These are phyloP conservation scores for Autographa gamma DNA, from an alignment of 2,888 invertebrate genomes.

Conservation along the genomic window DNA sequence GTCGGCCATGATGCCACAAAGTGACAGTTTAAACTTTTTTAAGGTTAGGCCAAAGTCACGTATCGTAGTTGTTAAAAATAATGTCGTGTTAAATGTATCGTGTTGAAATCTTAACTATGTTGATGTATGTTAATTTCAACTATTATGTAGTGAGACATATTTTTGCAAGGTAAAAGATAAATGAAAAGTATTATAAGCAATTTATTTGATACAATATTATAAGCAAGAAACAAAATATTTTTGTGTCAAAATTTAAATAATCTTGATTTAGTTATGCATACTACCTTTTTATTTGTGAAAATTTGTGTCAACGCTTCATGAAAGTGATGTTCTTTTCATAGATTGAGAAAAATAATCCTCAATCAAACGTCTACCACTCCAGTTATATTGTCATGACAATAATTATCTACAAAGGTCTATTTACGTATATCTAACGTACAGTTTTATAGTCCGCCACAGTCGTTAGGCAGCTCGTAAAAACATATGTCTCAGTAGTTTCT, in stretches of 20 bases:
- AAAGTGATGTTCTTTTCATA: no score
- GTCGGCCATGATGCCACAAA: constrained; percentile 38
- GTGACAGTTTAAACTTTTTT: constrained; percentile 43
- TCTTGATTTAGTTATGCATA: no score
- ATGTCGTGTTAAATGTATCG: constrained; percentile 20
- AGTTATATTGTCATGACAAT: no score
- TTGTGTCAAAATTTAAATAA: no score
- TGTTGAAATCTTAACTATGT: constrained; percentile 43
- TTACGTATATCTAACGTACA: background rate
- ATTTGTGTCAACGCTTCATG: no score
- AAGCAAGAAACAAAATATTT: no score
- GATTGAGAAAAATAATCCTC: no score
- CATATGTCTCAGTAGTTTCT: constrained; percentile 22
- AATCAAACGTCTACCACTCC: no score
- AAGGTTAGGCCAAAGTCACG: constrained; percentile 42
- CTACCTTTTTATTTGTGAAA: no score
- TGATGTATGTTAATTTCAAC: constrained; percentile 37
- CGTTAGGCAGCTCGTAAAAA: constrained; percentile 44
- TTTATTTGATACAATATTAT: no score
- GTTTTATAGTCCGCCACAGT: constrained; percentile 9
- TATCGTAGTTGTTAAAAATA: constrained; percentile 21
- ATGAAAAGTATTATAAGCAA: no score
- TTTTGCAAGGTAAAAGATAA: constrained; percentile 30
- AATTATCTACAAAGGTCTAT: background rate
- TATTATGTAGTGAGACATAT: constrained; percentile 42